phyloP scores from a whole-genome alignment of 1,140 invertebrate genomes.

The Cotesia vestalis region DNA sequence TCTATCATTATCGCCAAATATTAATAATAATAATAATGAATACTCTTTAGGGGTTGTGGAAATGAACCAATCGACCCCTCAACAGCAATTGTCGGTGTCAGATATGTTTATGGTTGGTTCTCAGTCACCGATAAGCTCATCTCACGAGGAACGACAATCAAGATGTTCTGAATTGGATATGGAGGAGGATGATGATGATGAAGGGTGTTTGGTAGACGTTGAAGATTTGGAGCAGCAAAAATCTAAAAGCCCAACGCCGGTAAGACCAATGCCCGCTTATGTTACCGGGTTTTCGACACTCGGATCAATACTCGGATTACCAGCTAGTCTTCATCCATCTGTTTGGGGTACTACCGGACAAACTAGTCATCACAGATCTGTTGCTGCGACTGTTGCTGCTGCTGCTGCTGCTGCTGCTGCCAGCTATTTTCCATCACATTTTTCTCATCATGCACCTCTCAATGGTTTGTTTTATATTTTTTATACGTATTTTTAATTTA shows the following conservation, averaged over 20 bases:
- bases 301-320: constrained; percentile 49
- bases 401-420: constrained; percentile 53
- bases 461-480: constrained; percentile 49
- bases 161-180: constrained; percentile 54
- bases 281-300: constrained; percentile 56
- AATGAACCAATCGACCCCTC: not conserved
- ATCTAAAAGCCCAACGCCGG: constrained; percentile 46
- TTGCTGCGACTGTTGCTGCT: constrained; percentile 52
- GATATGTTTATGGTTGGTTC: constrained; percentile 27
- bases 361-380: constrained; percentile 42
- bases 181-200: constrained; percentile 57
- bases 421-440: constrained; percentile 58
- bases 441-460: constrained; percentile 55
- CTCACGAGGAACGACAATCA: constrained; percentile 50
- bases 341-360: constrained; percentile 53
- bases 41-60: too few relatives aligned
- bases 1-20: constrained; percentile 1
- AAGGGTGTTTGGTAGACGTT: constrained; percentile 57
- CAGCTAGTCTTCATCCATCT: constrained; percentile 51
- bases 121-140: constrained; percentile 51
- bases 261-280: constrained; percentile 59
- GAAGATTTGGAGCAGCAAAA: constrained; percentile 53
- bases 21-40: not conserved
- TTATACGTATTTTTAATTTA: too few relatives aligned
- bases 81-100: not conserved